Conservation (phyloP, 2,797 vertebrate species). For the Characodon lateralis region DNA sequence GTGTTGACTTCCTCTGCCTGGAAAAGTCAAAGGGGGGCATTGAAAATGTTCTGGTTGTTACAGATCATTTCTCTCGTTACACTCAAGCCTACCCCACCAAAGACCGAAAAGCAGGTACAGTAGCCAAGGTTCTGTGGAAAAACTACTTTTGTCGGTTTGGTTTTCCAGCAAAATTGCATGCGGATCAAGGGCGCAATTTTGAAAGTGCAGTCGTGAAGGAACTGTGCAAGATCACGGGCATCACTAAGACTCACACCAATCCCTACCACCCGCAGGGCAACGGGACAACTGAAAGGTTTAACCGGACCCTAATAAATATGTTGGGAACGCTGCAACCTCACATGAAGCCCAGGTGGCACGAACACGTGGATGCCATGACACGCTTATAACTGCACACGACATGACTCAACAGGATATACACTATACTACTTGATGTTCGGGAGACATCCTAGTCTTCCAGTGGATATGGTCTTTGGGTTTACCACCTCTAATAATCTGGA, state of each 20-base stretch:
- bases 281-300: slow-evolving; percentile 27
- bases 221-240: slow-evolving; percentile 37
- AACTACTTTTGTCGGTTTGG: slow-evolving; percentile 45
- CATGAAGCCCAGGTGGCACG: slow-evolving; percentile 41
- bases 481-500: no score
- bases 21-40: no score
- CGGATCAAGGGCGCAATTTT: slow-evolving; percentile 51
- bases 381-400: slow-evolving; percentile 40
- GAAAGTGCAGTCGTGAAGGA: slow-evolving; percentile 49
- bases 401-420: no score
- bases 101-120: background rate
- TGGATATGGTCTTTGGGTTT: no score
- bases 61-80: no score
- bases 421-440: no score
- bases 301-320: slow-evolving; percentile 38
- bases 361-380: slow-evolving; percentile 52
- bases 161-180: slow-evolving; percentile 37
- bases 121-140: background rate
- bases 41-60: no score
- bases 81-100: no score
- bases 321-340: slow-evolving; percentile 44
- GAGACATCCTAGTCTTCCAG: no score
- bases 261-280: no score
- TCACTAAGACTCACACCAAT: slow-evolving; percentile 42
- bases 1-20: no score